These are phyloP conservation scores for Ephydatia muelleri DNA, from an alignment of 37 sponge, comb jelly and placozoan genomes.

Conservation along the genomic window DNA sequence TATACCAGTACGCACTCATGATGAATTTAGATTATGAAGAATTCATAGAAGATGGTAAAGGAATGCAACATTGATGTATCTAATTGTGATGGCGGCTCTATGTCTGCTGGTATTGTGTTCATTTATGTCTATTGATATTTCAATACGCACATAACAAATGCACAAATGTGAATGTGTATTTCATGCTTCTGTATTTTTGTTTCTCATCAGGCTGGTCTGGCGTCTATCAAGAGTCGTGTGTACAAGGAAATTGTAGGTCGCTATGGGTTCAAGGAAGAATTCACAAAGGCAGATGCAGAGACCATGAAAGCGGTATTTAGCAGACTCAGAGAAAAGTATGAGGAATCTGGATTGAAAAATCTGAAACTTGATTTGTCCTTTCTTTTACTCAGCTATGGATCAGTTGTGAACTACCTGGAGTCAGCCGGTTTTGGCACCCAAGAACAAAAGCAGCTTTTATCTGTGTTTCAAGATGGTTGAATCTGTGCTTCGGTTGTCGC, in stretches of 20 bases:
- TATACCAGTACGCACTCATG: no score
- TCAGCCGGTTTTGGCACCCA: slow-evolving; percentile 72
- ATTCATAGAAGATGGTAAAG: no score
- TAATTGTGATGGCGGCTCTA: no score
- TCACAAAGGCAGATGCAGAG: slow-evolving; percentile 58
- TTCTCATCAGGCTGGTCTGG: slow-evolving; percentile 69
- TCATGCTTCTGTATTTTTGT: no score
- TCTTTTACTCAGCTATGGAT: slow-evolving; percentile 64
- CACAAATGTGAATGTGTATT: no score
- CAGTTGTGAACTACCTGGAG: slow-evolving; percentile 53
- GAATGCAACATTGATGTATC: no score
- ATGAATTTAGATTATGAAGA: no score
- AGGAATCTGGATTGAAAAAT: background rate
- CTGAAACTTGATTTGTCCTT: background rate
- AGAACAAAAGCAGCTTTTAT: slow-evolving; percentile 67
- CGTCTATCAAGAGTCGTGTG: slow-evolving; percentile 62
- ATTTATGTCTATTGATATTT: no score
- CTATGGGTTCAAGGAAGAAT: slow-evolving; percentile 77
- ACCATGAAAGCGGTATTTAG: slow-evolving; percentile 75
- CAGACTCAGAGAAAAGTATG: slow-evolving; percentile 49
- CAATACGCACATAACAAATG: no score
- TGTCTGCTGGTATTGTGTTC: no score
- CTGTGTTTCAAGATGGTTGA: slow-evolving; percentile 30
- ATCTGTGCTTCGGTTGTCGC: background rate
- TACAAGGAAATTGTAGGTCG: slow-evolving; percentile 61